Evolutionary conservation across 53 echinoderm and acorn worm species (phyloP), one percentile per base, ranked within the genome.

Genomic region (Mesocentrotus franciscanus): DNA sequence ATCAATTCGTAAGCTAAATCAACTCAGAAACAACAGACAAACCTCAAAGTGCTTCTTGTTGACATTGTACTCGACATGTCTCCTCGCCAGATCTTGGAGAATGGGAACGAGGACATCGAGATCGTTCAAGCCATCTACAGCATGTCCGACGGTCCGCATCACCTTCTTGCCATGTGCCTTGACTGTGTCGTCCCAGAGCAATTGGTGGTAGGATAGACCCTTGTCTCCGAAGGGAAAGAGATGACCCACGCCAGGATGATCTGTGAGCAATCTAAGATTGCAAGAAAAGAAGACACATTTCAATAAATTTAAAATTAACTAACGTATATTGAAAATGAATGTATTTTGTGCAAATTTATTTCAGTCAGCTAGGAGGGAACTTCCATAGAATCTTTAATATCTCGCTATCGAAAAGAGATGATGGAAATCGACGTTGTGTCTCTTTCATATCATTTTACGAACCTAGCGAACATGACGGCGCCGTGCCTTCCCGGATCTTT

Each of bases 71-170:
- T 91, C 85, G 30, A 79, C 49, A 60, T 97, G 97, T 35, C 97
- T 76, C n/a, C 22, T 66, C 20, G 95, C 97, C 20, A 97, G 97
- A 55, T 97, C 97, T 62, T 95, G 36, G 33, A 97, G 81, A 78
- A 96, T 66, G 10, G 97, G 96, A 10, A 96, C 93, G 5, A 96
- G 92, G 32, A 85, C 66, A 15, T 94, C 97, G 3, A 97, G 78
- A 33, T 97, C 95, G 66, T 97, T 95, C 39, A 97, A 93, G 11
- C 96, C 96, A 7, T 33, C 55, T 4, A 97, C 95, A 16, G 92
- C 97, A 55, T 57, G 71, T 9, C 97, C 97, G n/a, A 97, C 78
- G 26, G 93, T 95, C 66, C 92, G 95, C 97, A 97, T 97, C 39
- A 97, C 92, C 78, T 76, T 56, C 93, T 89, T 72, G 35, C 94